Conservation (phyloP, 2,888 invertebrate species). For the Sesia bembeciformis region DNA sequence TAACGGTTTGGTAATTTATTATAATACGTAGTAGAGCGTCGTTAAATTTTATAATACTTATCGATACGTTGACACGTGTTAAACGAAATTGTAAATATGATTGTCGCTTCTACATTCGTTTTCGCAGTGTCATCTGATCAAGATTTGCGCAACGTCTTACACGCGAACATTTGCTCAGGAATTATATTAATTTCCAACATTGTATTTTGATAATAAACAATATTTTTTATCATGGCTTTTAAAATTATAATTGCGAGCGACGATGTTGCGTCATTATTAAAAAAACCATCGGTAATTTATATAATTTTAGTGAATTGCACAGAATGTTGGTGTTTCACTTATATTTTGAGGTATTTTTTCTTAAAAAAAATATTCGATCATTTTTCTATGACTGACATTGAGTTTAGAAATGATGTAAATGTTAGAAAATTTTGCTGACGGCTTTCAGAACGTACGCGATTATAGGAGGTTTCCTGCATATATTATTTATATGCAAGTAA, state of each 20-base stretch:
- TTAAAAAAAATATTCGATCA: conserved; percentile 60
- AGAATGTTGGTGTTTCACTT: conserved; percentile 73
- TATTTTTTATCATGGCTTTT: conserved; percentile 51
- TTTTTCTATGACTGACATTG: conserved; percentile 30
- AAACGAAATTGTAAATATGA: conserved; percentile 44
- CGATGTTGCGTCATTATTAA: conserved; percentile 60
- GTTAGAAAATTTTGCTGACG: too few species aligned
- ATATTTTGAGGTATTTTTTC: conserved; percentile 70
- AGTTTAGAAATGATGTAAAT: too few species aligned
- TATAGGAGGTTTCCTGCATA: too few species aligned
- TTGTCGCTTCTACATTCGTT: conserved; percentile 42
- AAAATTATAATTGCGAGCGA: conserved; percentile 27
- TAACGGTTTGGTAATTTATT: conserved; percentile 46
- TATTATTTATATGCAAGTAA: neutral
- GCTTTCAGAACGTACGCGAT: too few species aligned
- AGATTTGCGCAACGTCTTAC: neutral
- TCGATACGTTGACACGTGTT: conserved; percentile 31
- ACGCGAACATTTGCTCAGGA: conserved; percentile 56
- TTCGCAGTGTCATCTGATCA: conserved; percentile 11
- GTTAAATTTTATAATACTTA: conserved; percentile 56
- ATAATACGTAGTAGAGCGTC: conserved; percentile 46
- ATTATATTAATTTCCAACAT: conserved; percentile 58
- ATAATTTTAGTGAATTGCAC: conserved; percentile 66
- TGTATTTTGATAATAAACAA: conserved; percentile 47
- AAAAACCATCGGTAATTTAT: conserved; percentile 43